Evolutionary conservation across 2,113 vertebrate genomes (phyloP), one percentile per base, ranked within the genome.

Genomic region (Nothocercus julius): DNA sequence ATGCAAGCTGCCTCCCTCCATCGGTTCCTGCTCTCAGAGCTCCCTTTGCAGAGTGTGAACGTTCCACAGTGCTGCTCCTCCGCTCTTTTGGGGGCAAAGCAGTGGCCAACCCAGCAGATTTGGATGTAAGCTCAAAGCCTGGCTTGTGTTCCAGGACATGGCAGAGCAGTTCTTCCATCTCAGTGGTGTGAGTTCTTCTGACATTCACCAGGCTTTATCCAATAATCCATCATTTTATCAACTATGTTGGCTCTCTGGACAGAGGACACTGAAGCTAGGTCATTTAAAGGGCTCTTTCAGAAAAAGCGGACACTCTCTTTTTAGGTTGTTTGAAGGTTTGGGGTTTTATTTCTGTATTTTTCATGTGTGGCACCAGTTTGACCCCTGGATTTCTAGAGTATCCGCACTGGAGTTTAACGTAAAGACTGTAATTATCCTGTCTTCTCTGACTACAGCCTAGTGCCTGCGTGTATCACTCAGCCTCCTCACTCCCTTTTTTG

Each of bases 151-250:
- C 66, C 84, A 88, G 92, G 79, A 62, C 4, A 1, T 22, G 18
- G 40, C 38, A 86, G 32, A 63, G 34, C 56, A 73, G 10, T 45
- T 82, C 74, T 73, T 90, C 70, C 87, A 95, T 82, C 61, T 74
- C 77, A 75, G 54, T 36, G 47, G 21, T 87, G 59, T 79, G 70
- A n/a, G 25, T 42, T 63, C 53, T 89, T 89, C 85, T 77, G 82
- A 8, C 0, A 4, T 47, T 76, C 0, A 1, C 45, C 61, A 73
- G 77, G 28, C 24, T 86, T 87, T 51, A 72, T 75, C 61, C 73
- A 77, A n/a, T 62, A 85, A 90, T 90, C 64, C 73, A 75, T 93
- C 85, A 85, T 80, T 74, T 85, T 53, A 69, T 62, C 85, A 87
- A 30, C 56, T 38, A 4, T 28, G 40, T 32, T 95, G 82, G 36